Percentiles rank a stretch among this genome's conserved stretches.
Evolutionary conservation across 2,113 vertebrate species (phyloP).

Genomic region (Tragelaphus strepsiceros): DNA sequence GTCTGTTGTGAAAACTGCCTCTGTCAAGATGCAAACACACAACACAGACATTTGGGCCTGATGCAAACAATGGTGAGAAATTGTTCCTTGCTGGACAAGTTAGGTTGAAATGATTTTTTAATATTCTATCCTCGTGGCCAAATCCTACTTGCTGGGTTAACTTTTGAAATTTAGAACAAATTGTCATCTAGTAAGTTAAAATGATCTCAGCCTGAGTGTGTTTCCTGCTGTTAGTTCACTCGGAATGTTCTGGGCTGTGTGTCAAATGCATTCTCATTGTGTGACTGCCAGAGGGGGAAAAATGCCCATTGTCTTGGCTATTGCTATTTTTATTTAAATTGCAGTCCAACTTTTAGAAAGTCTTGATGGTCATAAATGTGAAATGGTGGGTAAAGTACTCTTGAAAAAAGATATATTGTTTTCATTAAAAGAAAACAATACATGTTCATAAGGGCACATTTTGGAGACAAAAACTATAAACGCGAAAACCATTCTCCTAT

Average conservation of each 20-base stretch:
- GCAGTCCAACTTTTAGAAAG: neutral
- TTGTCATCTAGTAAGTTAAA: slow-evolving; percentile 61
- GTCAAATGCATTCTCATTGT: slow-evolving; percentile 68
- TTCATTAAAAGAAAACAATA: neutral
- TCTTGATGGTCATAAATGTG: slow-evolving; percentile 34
- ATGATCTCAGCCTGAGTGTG: slow-evolving; percentile 65
- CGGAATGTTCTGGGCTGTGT: slow-evolving; percentile 75
- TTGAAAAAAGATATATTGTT: neutral
- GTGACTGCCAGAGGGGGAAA: slow-evolving; percentile 47
- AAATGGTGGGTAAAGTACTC: neutral
- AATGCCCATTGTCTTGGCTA: slow-evolving; percentile 64
- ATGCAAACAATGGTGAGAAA: neutral
- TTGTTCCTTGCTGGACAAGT: neutral
- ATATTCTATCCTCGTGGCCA: slow-evolving; percentile 22
- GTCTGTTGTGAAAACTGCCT: too few species aligned
- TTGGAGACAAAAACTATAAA: neutral
- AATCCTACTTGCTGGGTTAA: slow-evolving; percentile 40
- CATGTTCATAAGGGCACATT: neutral
- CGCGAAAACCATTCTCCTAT: neutral
- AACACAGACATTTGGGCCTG: neutral
- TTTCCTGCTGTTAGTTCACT: slow-evolving; percentile 70
- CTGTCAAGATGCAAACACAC: neutral
- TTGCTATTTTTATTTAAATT: slow-evolving; percentile 61
- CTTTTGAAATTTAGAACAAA: slow-evolving; percentile 64
- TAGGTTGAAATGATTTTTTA: slow-evolving; percentile 4